Base-by-base conservation (phyloP, 2,888 invertebrate genomes). In the Glyphotaelius pellucidus region DNA sequence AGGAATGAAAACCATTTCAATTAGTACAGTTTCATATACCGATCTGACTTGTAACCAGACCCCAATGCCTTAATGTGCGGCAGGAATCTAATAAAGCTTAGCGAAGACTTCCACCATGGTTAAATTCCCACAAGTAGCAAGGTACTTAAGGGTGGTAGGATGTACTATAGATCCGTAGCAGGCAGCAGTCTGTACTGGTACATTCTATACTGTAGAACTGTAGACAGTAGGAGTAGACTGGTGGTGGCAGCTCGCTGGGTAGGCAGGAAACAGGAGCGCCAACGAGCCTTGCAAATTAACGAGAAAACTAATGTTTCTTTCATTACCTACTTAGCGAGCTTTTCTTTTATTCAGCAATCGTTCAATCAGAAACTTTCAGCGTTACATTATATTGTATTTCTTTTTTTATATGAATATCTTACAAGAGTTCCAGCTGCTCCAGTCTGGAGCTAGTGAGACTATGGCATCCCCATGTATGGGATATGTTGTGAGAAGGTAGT, bases 41-140 rank as follows among this genome's bases (percentile, higher is more conserved):
- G 67, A 87, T 87, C 30, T 87, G 89, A 89, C 89, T 80, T 89
- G 80, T 42, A 89, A 80, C 89, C 80, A 35, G 67, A 35, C 89
- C 42, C 89, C 88, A 42, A 42, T 79, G 89, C 92, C 87, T 90
- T 92, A 92, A 92, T 89, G 92, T 85, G 83, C 92, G 84, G 90
- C 42, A 92, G 92, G 91, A 92, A 92, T 92, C 92, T 90, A 92
- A 92, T 92, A 92, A 92, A 92, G 92, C 92, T 92, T 92, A 92
- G 92, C 91, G 89, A 67, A 87, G 87, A 52, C 87, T 87, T 87
- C 87, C 87, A 30, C 31, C 85, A 38, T 38, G 32, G 85, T 85
- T 85, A 85, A 85, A 85, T 85, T 85, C 85, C 85, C 85, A 38
- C 85, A 85, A 85, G 85, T 85, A 85, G 31, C n/a, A 30, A n/a